Percentiles rank a stretch among this genome's conserved stretches.
Evolutionary conservation across 2,113 vertebrate genomes (phyloP).

Genomic region (Scytalopus superciliaris): DNA sequence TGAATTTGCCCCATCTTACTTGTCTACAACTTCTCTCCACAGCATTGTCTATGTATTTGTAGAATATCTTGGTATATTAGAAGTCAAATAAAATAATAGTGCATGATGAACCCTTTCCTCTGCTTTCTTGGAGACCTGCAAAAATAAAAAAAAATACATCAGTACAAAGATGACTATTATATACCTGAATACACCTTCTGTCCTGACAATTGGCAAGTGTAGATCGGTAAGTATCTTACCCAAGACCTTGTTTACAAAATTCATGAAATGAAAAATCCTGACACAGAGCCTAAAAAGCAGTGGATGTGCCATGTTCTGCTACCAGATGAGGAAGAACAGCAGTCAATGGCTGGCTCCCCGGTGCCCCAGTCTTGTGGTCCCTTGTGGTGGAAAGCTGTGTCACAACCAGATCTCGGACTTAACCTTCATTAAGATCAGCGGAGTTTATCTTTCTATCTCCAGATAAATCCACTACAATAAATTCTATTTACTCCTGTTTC

Average conservation of each 20-base stretch:
- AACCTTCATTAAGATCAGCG: neutral
- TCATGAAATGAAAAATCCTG: neutral
- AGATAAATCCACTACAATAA: neutral
- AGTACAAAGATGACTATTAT: neutral
- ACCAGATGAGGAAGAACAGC: rapidly evolving
- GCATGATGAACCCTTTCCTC: neutral
- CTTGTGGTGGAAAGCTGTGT: neutral
- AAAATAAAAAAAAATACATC: neutral
- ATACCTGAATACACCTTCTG: neutral
- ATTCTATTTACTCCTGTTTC: neutral
- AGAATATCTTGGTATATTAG: neutral
- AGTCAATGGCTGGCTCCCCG: neutral
- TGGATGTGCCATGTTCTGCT: neutral
- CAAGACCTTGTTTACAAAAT: neutral
- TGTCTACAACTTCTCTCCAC: neutral
- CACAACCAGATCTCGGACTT: neutral
- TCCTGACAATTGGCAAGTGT: neutral
- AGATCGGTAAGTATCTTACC: neutral
- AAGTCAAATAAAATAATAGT: neutral
- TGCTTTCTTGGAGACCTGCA: neutral
- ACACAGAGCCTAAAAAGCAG: neutral
- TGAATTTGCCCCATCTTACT: neutral
- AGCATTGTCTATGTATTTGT: neutral
- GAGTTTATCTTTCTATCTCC: neutral
- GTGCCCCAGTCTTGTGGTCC: neutral